Conservation (phyloP, 2,113 vertebrate species). For the Furnarius figulus region DNA sequence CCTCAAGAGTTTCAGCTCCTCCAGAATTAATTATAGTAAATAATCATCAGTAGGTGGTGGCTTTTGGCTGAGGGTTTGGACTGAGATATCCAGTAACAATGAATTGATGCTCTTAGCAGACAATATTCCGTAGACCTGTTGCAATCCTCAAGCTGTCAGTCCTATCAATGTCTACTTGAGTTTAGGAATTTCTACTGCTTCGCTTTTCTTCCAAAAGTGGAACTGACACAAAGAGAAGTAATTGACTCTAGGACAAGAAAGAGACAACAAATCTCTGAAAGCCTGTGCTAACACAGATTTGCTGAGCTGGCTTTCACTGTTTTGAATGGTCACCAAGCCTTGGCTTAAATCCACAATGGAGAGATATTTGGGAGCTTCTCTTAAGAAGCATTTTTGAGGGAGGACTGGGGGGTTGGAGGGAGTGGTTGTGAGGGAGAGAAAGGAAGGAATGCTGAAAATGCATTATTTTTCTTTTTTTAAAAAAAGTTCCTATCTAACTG, state of each 20-base stretch:
- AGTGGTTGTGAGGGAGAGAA: too few relatives aligned
- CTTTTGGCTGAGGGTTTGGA: background rate
- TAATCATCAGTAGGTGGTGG: background rate
- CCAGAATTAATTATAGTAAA: background rate
- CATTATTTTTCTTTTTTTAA: background rate
- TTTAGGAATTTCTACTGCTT: background rate
- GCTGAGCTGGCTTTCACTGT: background rate
- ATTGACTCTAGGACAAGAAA: background rate
- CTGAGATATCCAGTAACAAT: background rate
- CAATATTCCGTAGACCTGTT: background rate
- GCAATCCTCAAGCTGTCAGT: background rate
- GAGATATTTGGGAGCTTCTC: background rate
- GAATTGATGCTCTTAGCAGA: background rate
- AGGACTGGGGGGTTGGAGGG: background rate
- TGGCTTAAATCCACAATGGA: background rate
- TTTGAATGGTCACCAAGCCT: background rate
- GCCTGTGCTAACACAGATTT: background rate
- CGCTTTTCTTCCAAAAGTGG: background rate
- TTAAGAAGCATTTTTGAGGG: background rate
- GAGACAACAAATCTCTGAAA: background rate
- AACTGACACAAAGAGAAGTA: background rate
- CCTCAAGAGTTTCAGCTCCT: background rate
- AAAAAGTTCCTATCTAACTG: background rate
- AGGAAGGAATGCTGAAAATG: background rate
- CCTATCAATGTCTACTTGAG: background rate